Evolutionary conservation across 1,140 invertebrate genomes (phyloP), one percentile per base, ranked within the genome.

Genomic region (Drosophila repletoides): DNA sequence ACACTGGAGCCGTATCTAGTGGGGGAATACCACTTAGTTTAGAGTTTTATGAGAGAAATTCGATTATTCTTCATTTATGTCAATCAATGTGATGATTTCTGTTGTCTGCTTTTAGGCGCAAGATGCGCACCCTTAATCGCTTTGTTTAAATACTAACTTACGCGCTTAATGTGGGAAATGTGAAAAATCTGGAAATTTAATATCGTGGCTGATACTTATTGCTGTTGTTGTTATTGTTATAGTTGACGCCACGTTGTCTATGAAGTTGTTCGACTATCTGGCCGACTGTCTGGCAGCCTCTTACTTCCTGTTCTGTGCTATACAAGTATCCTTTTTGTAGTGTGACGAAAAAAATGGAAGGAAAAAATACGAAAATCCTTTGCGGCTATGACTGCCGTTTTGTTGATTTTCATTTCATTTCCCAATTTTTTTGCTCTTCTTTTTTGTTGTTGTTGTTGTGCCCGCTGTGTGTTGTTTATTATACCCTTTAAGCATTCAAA

Each of bases 31-130:
- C 80, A 84, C 79, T 84, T 84, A 86, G 79, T 79, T 80, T 80
- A 72, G 76, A 84, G 74, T 84, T 86, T 88, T 88, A 88, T 77
- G 71, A 65, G 66, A 67, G 63, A 68, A 88, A 88, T 86, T 88
- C 86, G 87, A 88, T 88, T 88, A 88, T 88, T 88, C 86, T 88
- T 88, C 86, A 88, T 88, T 88, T 88, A 73, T 70, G 86, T 88
- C 86, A 88, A 88, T 88, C 86, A 88, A 73, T 60, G 52, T 38
- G 63, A n/a, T n/a, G n/a, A 71, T 67, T 71, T 71, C 17, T 59
- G 72, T 28, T 76, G 31, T 41, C 45, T 41, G 76, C 55, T 65
- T 69, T 77, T 73, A 73, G 69, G 6, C 46, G 40, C 34, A 40
- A 24, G 19, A 48, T 34, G 34, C 24, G 56, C 51, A 52, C 38